These are phyloP conservation scores for Eueides isabella DNA, from an alignment of 1,140 invertebrate genomes.

Conservation along the genomic window DNA sequence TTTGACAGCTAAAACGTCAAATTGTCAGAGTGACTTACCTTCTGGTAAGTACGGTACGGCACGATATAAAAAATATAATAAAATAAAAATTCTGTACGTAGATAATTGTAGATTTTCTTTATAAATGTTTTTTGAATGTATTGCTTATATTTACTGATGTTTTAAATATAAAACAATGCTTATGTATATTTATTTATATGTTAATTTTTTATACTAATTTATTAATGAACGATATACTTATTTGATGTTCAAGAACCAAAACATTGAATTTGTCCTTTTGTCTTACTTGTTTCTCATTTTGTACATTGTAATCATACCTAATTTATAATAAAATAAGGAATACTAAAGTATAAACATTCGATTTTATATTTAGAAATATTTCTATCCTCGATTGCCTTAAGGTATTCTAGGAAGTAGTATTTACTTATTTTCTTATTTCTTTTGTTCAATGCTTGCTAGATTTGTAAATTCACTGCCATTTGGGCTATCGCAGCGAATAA, in stretches of 20 bases:
- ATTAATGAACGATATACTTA: background rate
- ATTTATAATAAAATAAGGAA: background rate
- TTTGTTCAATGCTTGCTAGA: slow-evolving; percentile 75
- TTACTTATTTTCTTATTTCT: slow-evolving; percentile 23
- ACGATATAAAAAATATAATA: too few species aligned
- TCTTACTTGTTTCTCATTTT: slow-evolving; percentile 6
- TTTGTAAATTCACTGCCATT: slow-evolving; percentile 75
- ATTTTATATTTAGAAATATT: background rate
- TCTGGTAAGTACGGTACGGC: background rate
- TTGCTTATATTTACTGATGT: too few species aligned
- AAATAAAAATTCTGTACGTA: too few species aligned
- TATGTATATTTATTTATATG: too few species aligned
- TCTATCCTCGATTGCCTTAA: slow-evolving; percentile 16
- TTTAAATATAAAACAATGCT: too few species aligned
- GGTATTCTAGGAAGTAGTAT: slow-evolving; percentile 16
- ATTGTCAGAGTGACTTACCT: background rate
- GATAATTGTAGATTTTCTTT: too few species aligned
- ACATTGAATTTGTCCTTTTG: slow-evolving; percentile 12
- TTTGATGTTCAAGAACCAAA: background rate
- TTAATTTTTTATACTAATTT: background rate
- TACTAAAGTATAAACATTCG: background rate
- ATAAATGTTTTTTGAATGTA: too few species aligned
- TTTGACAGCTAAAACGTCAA: slow-evolving; percentile 37
- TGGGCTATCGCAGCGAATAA: slow-evolving; percentile 75
- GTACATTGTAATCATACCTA: background rate